These are phyloP conservation scores for Siniperca scherzeri DNA, from an alignment of 2,797 vertebrate genomes.

Conservation along the genomic window DNA sequence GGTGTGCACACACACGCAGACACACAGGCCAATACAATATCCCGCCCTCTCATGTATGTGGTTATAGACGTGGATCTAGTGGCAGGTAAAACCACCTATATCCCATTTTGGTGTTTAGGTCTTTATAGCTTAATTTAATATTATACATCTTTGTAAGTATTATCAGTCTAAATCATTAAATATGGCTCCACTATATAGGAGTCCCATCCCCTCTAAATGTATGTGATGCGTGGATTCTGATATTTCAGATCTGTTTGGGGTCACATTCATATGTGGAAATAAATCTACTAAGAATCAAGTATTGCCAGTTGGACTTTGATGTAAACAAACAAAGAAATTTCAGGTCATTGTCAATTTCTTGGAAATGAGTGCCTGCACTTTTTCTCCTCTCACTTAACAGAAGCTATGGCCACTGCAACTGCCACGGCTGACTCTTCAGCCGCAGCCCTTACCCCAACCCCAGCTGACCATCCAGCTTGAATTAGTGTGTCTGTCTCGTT, in stretches of 20 bases:
- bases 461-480: not conserved
- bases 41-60: not conserved
- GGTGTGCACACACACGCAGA: not conserved
- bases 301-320: not conserved
- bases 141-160: not conserved
- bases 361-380: not conserved
- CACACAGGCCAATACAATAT: not conserved
- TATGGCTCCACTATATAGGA: not conserved
- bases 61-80: not conserved
- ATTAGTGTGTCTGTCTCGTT: not conserved
- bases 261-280: not conserved
- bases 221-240: not conserved
- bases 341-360: not conserved
- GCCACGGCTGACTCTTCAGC: not conserved
- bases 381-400: not conserved
- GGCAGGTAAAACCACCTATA: not conserved
- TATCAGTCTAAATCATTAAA: not conserved
- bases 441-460: not conserved
- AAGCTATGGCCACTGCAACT: not conserved
- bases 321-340: constrained; percentile 1
- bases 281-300: not conserved
- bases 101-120: not conserved
- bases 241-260: not conserved
- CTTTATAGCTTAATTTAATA: not conserved
- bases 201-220: not conserved